Evolutionary conservation across 2,888 invertebrate genomes (phyloP).

Genomic region (Seira musarum): DNA sequence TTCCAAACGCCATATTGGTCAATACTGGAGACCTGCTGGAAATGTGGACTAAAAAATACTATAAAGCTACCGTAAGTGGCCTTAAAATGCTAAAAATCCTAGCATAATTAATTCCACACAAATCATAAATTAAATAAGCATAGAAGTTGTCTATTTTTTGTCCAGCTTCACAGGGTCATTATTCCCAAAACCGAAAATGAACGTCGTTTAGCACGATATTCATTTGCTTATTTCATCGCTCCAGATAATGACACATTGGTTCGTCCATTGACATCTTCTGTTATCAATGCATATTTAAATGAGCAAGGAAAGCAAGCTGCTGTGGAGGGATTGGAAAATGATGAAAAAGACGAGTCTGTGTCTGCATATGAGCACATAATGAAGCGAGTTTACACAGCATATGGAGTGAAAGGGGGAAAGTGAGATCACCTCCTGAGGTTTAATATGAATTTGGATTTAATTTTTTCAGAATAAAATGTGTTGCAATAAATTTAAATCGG

Average conservation of each 20-base stretch:
- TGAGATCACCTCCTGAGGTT: too few species aligned
- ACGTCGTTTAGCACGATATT: slow-evolving; percentile 79
- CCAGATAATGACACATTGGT: slow-evolving; percentile 78
- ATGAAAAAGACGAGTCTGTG: not conserved
- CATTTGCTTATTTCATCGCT: slow-evolving; percentile 84
- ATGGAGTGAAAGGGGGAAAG: slow-evolving; percentile 38
- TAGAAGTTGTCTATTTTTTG: too few species aligned
- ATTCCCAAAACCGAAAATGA: slow-evolving; percentile 79
- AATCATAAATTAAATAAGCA: too few species aligned
- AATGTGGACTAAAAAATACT: slow-evolving; percentile 81
- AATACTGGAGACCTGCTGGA: slow-evolving; percentile 84
- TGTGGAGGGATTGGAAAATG: slow-evolving; percentile 14
- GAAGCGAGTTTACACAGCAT: slow-evolving; percentile 43
- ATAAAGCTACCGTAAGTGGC: slow-evolving; percentile 79
- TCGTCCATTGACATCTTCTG: slow-evolving; percentile 72
- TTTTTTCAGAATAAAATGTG: too few species aligned
- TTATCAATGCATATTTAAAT: slow-evolving; percentile 16
- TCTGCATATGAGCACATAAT: slow-evolving; percentile 58
- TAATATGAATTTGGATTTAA: too few species aligned
- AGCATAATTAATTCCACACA: too few species aligned
- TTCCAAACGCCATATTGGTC: slow-evolving; percentile 83
- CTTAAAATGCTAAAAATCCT: too few species aligned
- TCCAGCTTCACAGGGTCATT: slow-evolving; percentile 82
- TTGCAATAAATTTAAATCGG: too few species aligned
- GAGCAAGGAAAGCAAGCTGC: not conserved